Percentiles rank a stretch among this genome's conserved stretches.
Conservation (phyloP, 2,797 vertebrate species). For the Eutrigla gurnardus region DNA sequence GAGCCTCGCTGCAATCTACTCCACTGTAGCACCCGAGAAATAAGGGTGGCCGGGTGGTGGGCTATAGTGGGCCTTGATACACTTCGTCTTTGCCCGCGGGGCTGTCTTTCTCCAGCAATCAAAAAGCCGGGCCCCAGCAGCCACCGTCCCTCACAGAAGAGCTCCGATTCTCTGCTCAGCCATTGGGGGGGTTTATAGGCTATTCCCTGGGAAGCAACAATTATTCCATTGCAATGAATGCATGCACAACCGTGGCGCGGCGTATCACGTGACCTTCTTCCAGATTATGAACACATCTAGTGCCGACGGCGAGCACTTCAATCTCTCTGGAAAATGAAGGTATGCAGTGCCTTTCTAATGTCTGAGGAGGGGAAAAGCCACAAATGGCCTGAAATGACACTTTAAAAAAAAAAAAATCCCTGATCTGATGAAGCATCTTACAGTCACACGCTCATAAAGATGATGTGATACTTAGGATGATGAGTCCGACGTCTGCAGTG, state of each 20-base stretch:
- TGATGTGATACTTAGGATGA: slow-evolving; percentile 16
- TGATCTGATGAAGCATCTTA: slow-evolving; percentile 39
- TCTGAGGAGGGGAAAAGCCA: slow-evolving; percentile 32
- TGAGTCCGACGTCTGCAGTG: neutral
- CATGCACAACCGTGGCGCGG: slow-evolving; percentile 38
- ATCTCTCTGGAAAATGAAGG: slow-evolving; percentile 44
- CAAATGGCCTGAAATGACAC: slow-evolving; percentile 50
- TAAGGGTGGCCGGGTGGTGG: slow-evolving; percentile 50
- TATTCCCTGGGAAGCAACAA: slow-evolving; percentile 58
- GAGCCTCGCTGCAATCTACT: slow-evolving; percentile 67
- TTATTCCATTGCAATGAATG: slow-evolving; percentile 66
- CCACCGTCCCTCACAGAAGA: slow-evolving; percentile 31
- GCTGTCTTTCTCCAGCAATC: slow-evolving; percentile 55
- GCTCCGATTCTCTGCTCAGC: slow-evolving; percentile 40
- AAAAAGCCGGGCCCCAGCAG: slow-evolving; percentile 41
- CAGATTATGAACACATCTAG: slow-evolving; percentile 64
- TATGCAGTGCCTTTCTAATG: slow-evolving; percentile 10
- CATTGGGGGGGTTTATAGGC: slow-evolving; percentile 50
- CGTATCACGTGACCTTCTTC: slow-evolving; percentile 30
- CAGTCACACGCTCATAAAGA: slow-evolving; percentile 42
- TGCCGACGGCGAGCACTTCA: slow-evolving; percentile 59
- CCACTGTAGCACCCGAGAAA: slow-evolving; percentile 61
- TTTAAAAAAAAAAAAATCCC: slow-evolving; percentile 62
- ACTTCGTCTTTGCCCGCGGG: slow-evolving; percentile 64
- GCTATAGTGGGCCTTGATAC: slow-evolving; percentile 52